Conservation (phyloP, 2,888 invertebrate genomes). For the Podabrus alpinus region DNA sequence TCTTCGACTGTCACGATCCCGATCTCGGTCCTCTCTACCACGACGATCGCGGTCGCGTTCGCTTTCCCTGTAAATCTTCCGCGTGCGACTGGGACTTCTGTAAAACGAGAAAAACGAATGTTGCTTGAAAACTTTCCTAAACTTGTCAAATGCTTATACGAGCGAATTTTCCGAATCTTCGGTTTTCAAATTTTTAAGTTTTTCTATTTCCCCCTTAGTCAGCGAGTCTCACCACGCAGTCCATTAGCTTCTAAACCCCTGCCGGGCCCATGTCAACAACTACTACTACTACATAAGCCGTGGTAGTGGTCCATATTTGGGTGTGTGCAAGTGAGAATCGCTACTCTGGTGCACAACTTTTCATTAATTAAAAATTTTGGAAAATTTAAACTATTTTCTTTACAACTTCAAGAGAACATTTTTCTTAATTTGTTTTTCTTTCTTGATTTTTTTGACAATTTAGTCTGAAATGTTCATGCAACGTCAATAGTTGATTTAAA, state of each 20-base stretch:
- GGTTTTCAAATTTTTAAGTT: neutral
- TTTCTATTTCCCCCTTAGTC: neutral
- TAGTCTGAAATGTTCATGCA: neutral
- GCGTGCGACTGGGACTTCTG: conserved; percentile 53
- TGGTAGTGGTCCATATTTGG: neutral
- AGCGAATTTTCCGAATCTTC: neutral
- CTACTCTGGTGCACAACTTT: neutral
- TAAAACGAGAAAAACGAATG: conserved; percentile 23
- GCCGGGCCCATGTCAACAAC: neutral
- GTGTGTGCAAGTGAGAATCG: neutral
- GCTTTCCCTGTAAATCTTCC: conserved; percentile 53
- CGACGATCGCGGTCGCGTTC: conserved; percentile 53
- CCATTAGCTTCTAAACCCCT: neutral
- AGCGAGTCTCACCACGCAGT: neutral
- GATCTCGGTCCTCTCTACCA: conserved; percentile 50
- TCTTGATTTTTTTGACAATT: neutral
- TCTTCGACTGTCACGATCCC: conserved; percentile 53
- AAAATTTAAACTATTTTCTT: neutral
- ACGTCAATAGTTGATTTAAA: neutral
- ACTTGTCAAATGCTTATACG: neutral
- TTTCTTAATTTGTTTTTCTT: neutral
- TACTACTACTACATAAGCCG: neutral
- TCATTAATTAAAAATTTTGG: neutral
- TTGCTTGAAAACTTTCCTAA: neutral
- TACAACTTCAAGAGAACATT: neutral